Percentiles rank a stretch among this genome's conserved stretches.
These are phyloP conservation scores for Drosophila dunni DNA, from an alignment of 1,140 invertebrate genomes.

Conservation along the genomic window DNA sequence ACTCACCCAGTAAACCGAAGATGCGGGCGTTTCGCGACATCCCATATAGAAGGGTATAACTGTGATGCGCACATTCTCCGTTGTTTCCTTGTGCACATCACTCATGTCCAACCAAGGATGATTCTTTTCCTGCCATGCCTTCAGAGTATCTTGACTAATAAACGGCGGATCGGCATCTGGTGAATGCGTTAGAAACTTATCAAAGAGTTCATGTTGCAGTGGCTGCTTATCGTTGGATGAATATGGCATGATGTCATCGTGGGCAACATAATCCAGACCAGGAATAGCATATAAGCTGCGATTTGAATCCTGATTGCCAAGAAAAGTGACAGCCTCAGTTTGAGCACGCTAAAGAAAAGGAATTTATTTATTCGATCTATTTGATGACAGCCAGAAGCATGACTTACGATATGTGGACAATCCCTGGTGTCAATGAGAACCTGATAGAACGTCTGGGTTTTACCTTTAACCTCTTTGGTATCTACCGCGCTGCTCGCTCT, in stretches of 20 bases:
- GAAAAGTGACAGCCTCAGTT: conserved; percentile 98
- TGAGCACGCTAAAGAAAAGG: conserved; percentile 91
- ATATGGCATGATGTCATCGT: conserved; percentile 97
- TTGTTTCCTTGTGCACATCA: conserved; percentile 99
- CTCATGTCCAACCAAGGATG: conserved; percentile 98
- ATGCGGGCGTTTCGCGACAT: conserved; percentile 94
- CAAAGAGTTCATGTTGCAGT: conserved; percentile 97
- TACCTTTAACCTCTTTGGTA: conserved; percentile 95
- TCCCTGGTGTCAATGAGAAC: conserved; percentile 98
- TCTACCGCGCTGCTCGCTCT: conserved; percentile 52
- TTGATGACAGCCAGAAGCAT: not conserved
- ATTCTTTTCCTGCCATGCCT: conserved; percentile 98
- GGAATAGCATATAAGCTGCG: conserved; percentile 97
- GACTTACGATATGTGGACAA: conserved; percentile 96
- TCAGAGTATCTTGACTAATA: conserved; percentile 94
- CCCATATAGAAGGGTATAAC: conserved; percentile 97
- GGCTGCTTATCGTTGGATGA: conserved; percentile 91
- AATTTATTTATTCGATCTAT: not conserved
- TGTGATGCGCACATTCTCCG: conserved; percentile 97
- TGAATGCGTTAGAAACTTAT: conserved; percentile 95
- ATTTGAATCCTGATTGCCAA: conserved; percentile 97
- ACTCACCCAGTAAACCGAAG: conserved; percentile 95
- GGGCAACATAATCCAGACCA: conserved; percentile 97
- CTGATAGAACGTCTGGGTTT: conserved; percentile 98
- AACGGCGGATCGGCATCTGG: conserved; percentile 93